Conservation (phyloP, 2,888 invertebrate species). For the Amorpha juglandis region DNA sequence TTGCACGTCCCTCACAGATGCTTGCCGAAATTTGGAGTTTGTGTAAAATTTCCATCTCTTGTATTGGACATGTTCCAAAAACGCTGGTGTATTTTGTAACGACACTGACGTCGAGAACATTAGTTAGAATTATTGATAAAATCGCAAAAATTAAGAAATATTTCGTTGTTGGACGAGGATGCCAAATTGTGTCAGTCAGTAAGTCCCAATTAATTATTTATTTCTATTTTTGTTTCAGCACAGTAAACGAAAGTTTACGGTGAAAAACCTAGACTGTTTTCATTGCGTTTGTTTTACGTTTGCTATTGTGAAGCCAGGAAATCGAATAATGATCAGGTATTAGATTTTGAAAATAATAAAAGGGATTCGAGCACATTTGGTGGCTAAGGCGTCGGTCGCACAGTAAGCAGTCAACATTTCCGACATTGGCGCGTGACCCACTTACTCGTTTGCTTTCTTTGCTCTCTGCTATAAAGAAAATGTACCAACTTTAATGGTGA, state of each 20-base stretch:
- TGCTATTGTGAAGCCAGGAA: not conserved
- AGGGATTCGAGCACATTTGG: too few relatives aligned
- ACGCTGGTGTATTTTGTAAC: constrained; percentile 21
- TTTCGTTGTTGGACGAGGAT: not conserved
- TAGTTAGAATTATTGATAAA: constrained; percentile 24
- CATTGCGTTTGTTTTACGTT: constrained; percentile 38
- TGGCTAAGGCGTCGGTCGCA: too few relatives aligned
- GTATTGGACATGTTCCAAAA: constrained; percentile 27
- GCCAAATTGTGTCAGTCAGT: not conserved
- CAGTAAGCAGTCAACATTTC: too few relatives aligned
- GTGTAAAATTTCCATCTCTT: constrained; percentile 30
- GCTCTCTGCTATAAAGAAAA: too few relatives aligned
- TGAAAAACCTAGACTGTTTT: constrained; percentile 37
- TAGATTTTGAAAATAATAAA: too few relatives aligned
- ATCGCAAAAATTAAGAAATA: constrained; percentile 12
- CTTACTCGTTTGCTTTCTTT: too few relatives aligned
- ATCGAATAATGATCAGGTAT: not conserved
- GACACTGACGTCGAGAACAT: not conserved
- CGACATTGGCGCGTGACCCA: too few relatives aligned
- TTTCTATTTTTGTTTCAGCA: constrained; percentile 2
- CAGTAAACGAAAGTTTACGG: constrained; percentile 36
- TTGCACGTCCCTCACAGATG: not conserved
- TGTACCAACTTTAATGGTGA: too few relatives aligned
- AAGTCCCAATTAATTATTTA: not conserved
- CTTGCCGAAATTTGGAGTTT: constrained; percentile 26